A percentile compares a stretch with the other conserved stretches of the same genome.
These are phyloP conservation scores for Gulo gulo DNA, from an alignment of 2,113 vertebrate species.

Conservation along the genomic window DNA sequence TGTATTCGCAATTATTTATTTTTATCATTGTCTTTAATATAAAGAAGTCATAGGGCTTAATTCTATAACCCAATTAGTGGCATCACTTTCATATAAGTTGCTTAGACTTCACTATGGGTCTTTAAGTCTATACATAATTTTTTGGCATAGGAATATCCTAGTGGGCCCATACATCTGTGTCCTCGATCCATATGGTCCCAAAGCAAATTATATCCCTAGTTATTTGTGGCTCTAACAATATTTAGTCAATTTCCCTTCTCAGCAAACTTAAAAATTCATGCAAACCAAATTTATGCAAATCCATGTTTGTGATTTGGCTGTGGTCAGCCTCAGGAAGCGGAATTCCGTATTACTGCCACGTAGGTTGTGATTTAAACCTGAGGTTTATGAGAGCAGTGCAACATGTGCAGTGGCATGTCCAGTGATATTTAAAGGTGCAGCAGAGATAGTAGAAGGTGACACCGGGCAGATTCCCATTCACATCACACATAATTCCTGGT, in stretches of 20 bases:
- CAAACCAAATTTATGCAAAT: conserved; percentile 59
- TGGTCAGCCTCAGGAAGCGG: conserved; percentile 28
- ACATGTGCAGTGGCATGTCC: not conserved
- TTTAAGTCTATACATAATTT: not conserved
- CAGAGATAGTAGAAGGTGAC: not conserved
- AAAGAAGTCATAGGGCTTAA: not conserved
- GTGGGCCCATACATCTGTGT: not conserved
- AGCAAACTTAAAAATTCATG: conserved; percentile 50
- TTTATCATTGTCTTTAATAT: not conserved
- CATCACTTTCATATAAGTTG: not conserved
- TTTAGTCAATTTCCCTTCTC: conserved; percentile 46
- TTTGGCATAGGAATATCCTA: not conserved
- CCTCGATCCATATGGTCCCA: not conserved
- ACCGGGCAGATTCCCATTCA: not conserved
- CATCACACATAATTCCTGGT: not conserved
- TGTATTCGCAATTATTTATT: not conserved
- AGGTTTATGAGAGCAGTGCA: conserved; percentile 12
- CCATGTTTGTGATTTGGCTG: conserved; percentile 40
- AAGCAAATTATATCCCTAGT: conserved; percentile 39
- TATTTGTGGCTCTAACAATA: conserved; percentile 46
- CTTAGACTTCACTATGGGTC: not conserved
- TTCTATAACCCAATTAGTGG: not conserved
- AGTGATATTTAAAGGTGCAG: not conserved
- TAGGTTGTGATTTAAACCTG: not conserved
- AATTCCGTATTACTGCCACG: not conserved